Percentiles rank a stretch among this genome's conserved stretches.
Conservation (phyloP, 1,140 invertebrate genomes). For the Penaeus japonicus region DNA sequence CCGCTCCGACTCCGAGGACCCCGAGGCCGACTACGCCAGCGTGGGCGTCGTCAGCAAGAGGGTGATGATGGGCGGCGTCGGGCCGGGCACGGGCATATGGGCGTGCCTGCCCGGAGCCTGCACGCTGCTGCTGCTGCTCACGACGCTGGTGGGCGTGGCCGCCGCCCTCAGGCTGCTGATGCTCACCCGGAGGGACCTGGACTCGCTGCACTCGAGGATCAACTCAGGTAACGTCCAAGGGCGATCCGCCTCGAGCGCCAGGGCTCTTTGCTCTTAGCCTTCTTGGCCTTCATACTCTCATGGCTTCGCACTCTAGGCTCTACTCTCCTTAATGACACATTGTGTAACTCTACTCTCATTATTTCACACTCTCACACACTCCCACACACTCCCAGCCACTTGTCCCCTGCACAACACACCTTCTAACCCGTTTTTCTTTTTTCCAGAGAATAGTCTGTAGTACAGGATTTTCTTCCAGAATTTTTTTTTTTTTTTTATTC, state of each 20-base stretch:
- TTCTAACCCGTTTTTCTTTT: background rate
- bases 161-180: constrained; percentile 55
- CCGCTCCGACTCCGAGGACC: constrained; percentile 55
- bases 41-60: constrained; percentile 34
- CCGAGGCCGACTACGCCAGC: constrained; percentile 47
- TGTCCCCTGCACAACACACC: no score
- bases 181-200: constrained; percentile 50
- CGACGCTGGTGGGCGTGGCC: constrained; percentile 51
- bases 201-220: constrained; percentile 46
- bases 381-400: background rate
- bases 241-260: no score
- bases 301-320: background rate
- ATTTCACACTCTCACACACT: background rate
- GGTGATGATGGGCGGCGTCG: constrained; percentile 24
- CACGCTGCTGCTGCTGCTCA: constrained; percentile 51
- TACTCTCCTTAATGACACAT: background rate
- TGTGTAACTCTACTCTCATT: background rate
- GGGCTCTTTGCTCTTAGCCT: background rate
- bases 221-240: constrained; percentile 50
- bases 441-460: no score
- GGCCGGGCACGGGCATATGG: constrained; percentile 14
- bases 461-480: no score
- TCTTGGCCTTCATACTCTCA: background rate
- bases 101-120: constrained; percentile 53
- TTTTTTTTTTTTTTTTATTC: no score